Conservation (phyloP, 2,888 invertebrate genomes). For the Caenorhabditis macrosperma region DNA sequence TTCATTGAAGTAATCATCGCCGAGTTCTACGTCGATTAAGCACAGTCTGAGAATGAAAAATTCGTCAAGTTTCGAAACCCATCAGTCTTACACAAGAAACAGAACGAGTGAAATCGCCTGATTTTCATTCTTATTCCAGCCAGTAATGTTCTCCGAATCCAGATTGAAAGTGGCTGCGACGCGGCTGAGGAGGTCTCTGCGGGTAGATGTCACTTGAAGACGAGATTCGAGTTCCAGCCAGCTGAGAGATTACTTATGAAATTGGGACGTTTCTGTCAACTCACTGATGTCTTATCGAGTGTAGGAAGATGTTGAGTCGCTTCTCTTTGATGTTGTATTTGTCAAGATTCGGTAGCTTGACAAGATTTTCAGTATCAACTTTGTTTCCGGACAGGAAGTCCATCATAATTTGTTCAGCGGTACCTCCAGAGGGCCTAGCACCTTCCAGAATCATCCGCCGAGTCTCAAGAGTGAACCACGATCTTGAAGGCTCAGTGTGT, state of each 20-base stretch:
- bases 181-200: slow-evolving; percentile 42
- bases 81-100: slow-evolving; percentile 33
- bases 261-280: not conserved
- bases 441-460: slow-evolving; percentile 34
- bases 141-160: slow-evolving; percentile 60
- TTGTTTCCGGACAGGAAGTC: slow-evolving; percentile 43
- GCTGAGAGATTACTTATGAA: slow-evolving; percentile 35
- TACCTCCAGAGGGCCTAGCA: slow-evolving; percentile 30
- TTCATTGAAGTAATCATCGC: slow-evolving; percentile 54
- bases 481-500: too few relatives aligned
- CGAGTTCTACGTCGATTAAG: slow-evolving; percentile 47
- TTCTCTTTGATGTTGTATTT: slow-evolving; percentile 59
- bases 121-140: slow-evolving; percentile 47
- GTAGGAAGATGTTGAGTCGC: slow-evolving; percentile 57
- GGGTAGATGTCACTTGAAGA: slow-evolving; percentile 50
- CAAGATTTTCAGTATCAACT: slow-evolving; percentile 16
- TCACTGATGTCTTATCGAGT: slow-evolving; percentile 57
- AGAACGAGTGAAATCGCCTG: slow-evolving; percentile 29
- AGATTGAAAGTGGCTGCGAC: slow-evolving; percentile 57
- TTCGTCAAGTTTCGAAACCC: not conserved
- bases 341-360: slow-evolving; percentile 60
- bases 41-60: slow-evolving; percentile 49
- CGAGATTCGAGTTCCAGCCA: slow-evolving; percentile 58
- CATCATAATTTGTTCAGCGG: slow-evolving; percentile 45
- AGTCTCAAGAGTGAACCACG: slow-evolving; percentile 46